Evolutionary conservation across 1,140 invertebrate genomes (phyloP).

Genomic region (Drosophila tsacasi): DNA sequence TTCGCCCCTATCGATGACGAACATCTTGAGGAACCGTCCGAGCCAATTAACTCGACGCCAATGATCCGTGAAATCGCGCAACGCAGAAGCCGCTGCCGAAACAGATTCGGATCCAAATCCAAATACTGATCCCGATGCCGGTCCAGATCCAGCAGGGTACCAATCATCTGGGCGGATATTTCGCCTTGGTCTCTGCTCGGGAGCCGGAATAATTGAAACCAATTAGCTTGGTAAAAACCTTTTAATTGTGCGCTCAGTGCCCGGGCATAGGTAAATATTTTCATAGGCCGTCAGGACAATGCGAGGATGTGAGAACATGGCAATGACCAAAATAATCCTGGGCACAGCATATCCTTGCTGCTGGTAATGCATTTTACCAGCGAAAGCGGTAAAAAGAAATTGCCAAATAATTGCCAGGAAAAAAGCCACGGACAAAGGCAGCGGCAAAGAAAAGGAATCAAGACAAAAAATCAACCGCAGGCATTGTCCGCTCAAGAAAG

Average conservation of each 20-base stretch:
- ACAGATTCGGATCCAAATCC: constrained; percentile 3
- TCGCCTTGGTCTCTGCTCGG: constrained; percentile 61
- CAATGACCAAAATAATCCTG: constrained; percentile 82
- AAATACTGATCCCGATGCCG: background rate
- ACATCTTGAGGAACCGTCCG: constrained; percentile 30
- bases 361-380: constrained; percentile 48
- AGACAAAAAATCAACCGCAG: constrained; percentile 78
- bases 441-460: constrained; percentile 47
- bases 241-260: constrained; percentile 76
- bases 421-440: constrained; percentile 28
- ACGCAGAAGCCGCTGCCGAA: constrained; percentile 47
- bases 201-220: constrained; percentile 81
- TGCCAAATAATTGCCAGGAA: constrained; percentile 76
- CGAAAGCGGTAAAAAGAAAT: constrained; percentile 64
- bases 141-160: constrained; percentile 4
- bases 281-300: constrained; percentile 66
- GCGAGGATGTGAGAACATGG: constrained; percentile 71
- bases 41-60: constrained; percentile 77
- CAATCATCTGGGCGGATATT: constrained; percentile 48
- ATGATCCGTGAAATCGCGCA: constrained; percentile 75
- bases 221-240: constrained; percentile 82
- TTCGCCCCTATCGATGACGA: constrained; percentile 35
- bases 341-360: constrained; percentile 8
- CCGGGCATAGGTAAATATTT: constrained; percentile 76
- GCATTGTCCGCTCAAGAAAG: constrained; percentile 51